A percentile compares a stretch with the other conserved stretches of the same genome.
These are phyloP conservation scores for Gadopsis bispinosus DNA, from an alignment of 2,797 vertebrate species.

Conservation along the genomic window DNA sequence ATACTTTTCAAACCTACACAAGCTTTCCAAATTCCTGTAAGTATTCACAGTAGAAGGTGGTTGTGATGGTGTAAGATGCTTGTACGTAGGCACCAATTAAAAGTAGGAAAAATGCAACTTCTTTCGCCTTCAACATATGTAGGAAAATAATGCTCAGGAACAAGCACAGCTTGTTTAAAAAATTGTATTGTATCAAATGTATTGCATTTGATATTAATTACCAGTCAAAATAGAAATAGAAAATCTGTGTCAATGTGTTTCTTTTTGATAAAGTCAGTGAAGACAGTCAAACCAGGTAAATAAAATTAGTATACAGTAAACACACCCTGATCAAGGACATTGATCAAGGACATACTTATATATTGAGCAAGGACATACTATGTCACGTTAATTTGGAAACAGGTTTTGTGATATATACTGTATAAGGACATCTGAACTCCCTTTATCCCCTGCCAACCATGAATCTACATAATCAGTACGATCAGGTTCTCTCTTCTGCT, in stretches of 20 bases:
- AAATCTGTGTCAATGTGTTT: neutral
- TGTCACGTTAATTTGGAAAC: neutral
- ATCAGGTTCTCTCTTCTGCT: neutral
- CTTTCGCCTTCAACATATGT: neutral
- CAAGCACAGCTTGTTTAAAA: neutral
- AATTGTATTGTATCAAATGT: neutral
- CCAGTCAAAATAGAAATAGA: neutral
- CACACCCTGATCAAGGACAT: neutral
- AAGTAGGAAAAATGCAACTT: slow-evolving; percentile 7
- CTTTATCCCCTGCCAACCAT: neutral
- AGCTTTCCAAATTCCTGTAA: neutral
- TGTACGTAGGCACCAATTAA: neutral
- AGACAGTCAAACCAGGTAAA: neutral
- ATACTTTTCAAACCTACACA: neutral
- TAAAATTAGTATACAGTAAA: neutral
- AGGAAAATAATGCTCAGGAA: slow-evolving; percentile 13
- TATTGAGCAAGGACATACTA: neutral
- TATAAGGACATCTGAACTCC: neutral
- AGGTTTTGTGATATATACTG: neutral
- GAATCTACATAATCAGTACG: neutral
- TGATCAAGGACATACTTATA: no score
- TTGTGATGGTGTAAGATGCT: neutral
- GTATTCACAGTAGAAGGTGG: neutral
- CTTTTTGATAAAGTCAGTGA: neutral
- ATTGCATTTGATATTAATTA: neutral